These are phyloP conservation scores for Zeus faber DNA, from an alignment of 2,113 vertebrate species.

Conservation along the genomic window DNA sequence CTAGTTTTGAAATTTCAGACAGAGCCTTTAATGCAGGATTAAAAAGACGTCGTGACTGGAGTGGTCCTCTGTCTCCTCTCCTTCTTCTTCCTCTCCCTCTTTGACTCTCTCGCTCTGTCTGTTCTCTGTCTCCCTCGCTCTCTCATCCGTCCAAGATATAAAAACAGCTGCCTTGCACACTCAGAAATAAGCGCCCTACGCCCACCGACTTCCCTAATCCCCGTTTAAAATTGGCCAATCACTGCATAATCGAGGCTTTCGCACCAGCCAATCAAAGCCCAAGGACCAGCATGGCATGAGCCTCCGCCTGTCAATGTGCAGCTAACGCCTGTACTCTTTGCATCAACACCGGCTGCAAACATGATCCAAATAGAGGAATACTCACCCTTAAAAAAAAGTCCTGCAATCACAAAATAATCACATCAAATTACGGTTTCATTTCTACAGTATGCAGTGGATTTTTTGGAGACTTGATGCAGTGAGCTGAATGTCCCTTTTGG, in stretches of 20 bases:
- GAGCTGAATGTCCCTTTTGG: conserved; percentile 6
- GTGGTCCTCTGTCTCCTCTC: conserved; percentile 27
- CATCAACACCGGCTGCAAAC: conserved; percentile 20
- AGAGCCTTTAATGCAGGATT: conserved; percentile 68
- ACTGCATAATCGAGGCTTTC: conserved; percentile 48
- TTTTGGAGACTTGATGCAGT: neutral
- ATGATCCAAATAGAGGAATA: conserved; percentile 12
- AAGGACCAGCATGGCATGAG: conserved; percentile 67
- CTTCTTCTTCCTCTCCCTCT: conserved; percentile 28
- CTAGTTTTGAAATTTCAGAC: conserved; percentile 62
- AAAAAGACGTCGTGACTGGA: conserved; percentile 65
- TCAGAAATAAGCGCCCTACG: too few relatives aligned
- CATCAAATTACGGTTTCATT: too few relatives aligned
- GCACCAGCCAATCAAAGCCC: conserved; percentile 39
- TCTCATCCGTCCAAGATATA: neutral
- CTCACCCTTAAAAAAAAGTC: conserved; percentile 11
- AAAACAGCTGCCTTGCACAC: too few relatives aligned
- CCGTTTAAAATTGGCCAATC: conserved; percentile 31
- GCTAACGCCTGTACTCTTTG: conserved; percentile 65
- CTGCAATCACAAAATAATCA: too few relatives aligned
- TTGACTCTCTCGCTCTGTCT: conserved; percentile 7
- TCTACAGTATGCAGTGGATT: neutral
- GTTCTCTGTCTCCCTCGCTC: neutral
- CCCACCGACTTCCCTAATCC: conserved; percentile 25
- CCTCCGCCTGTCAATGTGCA: conserved; percentile 68